Percentiles rank a stretch among this genome's conserved stretches.
phyloP scores from a whole-genome alignment of 2,888 invertebrate genomes.

The Tubiluchus corallicola region DNA sequence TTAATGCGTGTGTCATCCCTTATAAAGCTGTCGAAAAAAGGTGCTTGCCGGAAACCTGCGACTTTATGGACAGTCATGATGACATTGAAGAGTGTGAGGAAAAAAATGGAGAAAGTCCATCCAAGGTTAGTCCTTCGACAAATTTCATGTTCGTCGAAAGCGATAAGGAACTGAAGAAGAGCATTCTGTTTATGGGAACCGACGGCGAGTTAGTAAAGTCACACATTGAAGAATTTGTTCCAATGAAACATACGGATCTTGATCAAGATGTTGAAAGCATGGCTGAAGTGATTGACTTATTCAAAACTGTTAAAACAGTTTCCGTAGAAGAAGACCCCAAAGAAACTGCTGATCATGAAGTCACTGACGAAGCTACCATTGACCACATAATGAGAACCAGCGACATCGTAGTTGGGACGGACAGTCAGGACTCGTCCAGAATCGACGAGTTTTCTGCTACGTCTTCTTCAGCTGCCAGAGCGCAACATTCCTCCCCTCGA shows the following conservation, averaged over 20 bases:
- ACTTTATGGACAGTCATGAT: neutral
- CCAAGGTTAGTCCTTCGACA: neutral
- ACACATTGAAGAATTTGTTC: too few relatives aligned
- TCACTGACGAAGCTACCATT: neutral
- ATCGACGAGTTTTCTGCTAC: neutral
- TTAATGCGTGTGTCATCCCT: too few relatives aligned
- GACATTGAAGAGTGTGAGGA: neutral
- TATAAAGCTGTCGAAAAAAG: neutral
- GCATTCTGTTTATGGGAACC: neutral
- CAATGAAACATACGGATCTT: too few relatives aligned
- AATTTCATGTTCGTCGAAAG: neutral
- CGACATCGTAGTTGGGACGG: neutral
- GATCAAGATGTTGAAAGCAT: neutral
- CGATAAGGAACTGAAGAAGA: neutral
- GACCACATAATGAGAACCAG: neutral
- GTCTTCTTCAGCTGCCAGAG: neutral
- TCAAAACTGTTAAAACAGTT: neutral
- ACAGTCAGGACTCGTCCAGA: neutral
- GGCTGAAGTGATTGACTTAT: neutral
- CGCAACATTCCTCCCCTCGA: neutral
- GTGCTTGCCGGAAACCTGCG: neutral
- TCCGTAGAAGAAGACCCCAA: neutral
- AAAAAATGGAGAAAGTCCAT: too few relatives aligned
- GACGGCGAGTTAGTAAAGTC: neutral
- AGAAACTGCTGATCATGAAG: neutral